Base-by-base conservation (phyloP, 1,140 invertebrate species). In the Ridgeia piscesae region DNA sequence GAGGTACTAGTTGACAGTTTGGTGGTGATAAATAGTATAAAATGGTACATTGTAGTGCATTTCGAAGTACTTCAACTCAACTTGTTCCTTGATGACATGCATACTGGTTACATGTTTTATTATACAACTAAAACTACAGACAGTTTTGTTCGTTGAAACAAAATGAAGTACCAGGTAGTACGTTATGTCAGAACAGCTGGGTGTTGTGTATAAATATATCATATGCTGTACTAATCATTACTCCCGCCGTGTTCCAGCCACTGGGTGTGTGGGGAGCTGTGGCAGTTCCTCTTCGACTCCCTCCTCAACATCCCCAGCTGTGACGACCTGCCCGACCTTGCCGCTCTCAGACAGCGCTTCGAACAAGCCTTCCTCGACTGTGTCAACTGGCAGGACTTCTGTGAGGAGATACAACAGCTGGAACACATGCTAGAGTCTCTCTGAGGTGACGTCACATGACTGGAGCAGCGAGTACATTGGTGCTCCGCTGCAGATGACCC, bases 291-390 rank as follows among this genome's bases (percentile, higher is more conserved):
- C 58, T 96, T 95, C 92, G 91, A 95, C 91, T 91, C 91, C 14
- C 93, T 95, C 34, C 93, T 96, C 8, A 96, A 96, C 93, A 94
- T 95, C 14, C 94, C 95, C 31, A 94, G 94, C 50, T 95, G 95
- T 94, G 93, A 94, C 91, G 92, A 95, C 34, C 89, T 95, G 31
- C 95, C 95, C 35, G 94, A 95, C 34, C 93, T 96, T n/a, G 77
- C 93, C 42, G 89, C 34, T 17, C 89, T 95, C 34, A 77, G 58
- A 77, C 27, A 77, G 2, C 58, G 58, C 58, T 77, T 77, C 58
- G 58, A 77, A 77, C 58, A 31, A 17, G 58, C 58, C 58, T 77
- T 77, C 58, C 14, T 77, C 17, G 58, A 8, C 58, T 27, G 2
- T 2, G 58, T 77, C 27, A 21, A 27, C 58, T 77, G 58, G 58